Conservation (phyloP, 2,888 invertebrate genomes). For the Caenorhabditis sp. region DNA sequence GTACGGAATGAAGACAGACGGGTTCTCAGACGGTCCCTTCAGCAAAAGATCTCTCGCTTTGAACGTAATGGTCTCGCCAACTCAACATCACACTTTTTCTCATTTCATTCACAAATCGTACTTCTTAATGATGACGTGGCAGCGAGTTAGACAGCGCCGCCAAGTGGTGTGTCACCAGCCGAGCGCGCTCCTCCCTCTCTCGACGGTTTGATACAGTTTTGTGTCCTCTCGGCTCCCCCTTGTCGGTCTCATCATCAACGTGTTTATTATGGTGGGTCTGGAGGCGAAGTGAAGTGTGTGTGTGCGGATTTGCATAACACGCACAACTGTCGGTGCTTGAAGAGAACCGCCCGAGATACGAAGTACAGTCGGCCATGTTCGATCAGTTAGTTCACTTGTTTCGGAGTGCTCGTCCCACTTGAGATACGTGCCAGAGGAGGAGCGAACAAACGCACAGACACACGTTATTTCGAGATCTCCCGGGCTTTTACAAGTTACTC, state of each 20-base stretch:
- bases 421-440: constrained; percentile 32
- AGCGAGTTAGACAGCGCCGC: background rate
- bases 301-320: constrained; percentile 52
- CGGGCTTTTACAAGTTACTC: constrained; percentile 35
- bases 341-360: constrained; percentile 18
- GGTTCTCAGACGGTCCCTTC: too few relatives aligned
- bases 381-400: constrained; percentile 47
- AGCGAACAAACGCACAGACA: constrained; percentile 28
- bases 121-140: background rate
- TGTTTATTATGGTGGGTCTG: too few relatives aligned
- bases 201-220: too few relatives aligned
- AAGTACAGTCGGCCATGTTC: constrained; percentile 35
- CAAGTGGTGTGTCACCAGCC: background rate
- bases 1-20: too few relatives aligned
- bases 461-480: constrained; percentile 40
- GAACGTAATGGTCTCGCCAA: too few relatives aligned
- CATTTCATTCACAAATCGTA: too few relatives aligned
- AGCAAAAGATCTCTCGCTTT: too few relatives aligned
- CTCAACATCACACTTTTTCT: background rate
- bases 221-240: background rate
- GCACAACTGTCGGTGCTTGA: constrained; percentile 19
- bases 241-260: constrained; percentile 23
- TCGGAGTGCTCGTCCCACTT: constrained; percentile 49
- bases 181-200: background rate
- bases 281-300: constrained; percentile 40